These are phyloP conservation scores for Orussus abietinus DNA, from an alignment of 1,140 invertebrate genomes.

Conservation along the genomic window DNA sequence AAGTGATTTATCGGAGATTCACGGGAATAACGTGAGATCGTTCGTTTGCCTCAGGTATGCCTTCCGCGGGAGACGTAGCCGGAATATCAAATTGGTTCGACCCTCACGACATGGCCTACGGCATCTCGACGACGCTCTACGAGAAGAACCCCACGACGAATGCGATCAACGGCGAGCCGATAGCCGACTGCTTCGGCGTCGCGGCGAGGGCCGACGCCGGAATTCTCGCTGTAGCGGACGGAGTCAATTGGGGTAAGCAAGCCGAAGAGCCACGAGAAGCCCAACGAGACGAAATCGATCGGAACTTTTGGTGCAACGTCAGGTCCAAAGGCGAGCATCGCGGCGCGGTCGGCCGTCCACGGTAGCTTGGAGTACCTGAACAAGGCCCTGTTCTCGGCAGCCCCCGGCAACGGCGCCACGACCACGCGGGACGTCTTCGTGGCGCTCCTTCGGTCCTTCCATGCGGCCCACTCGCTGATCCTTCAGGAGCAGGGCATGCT, in stretches of 20 bases:
- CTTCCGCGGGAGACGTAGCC: constrained; percentile 50
- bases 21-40: too few relatives aligned
- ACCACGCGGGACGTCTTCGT: constrained; percentile 69
- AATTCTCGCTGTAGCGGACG: constrained; percentile 83
- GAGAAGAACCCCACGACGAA: constrained; percentile 75
- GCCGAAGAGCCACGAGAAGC: not conserved
- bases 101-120: constrained; percentile 65
- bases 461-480: constrained; percentile 84
- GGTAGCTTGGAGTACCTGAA: constrained; percentile 84
- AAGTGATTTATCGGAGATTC: too few relatives aligned
- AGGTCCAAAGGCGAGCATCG: constrained; percentile 79
- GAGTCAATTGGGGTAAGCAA: constrained; percentile 85
- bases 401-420: constrained; percentile 31
- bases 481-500: constrained; percentile 81
- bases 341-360: constrained; percentile 84
- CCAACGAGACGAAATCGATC: not conserved
- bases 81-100: constrained; percentile 68
- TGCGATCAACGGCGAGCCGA: constrained; percentile 77
- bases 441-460: constrained; percentile 75
- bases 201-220: constrained; percentile 75
- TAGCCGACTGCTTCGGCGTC: constrained; percentile 87
- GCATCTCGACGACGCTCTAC: constrained; percentile 70
- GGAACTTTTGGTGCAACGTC: constrained; percentile 11
- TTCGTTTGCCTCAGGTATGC: not conserved
- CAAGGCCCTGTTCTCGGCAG: constrained; percentile 64